These are phyloP conservation scores for Pammene fasciana DNA, from an alignment of 2,888 invertebrate genomes.

Conservation along the genomic window DNA sequence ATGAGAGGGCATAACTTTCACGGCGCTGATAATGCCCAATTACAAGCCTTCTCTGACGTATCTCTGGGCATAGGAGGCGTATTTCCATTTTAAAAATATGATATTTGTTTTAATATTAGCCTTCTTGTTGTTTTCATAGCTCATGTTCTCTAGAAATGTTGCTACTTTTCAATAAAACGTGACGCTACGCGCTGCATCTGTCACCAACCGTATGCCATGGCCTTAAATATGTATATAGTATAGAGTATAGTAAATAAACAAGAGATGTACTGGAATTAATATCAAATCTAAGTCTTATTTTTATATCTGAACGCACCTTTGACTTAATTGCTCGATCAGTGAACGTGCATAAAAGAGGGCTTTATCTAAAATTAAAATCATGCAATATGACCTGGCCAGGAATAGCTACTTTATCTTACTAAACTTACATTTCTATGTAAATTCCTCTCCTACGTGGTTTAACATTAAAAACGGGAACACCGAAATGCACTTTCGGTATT, in stretches of 20 bases:
- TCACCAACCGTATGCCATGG: too few relatives aligned
- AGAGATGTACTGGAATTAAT: too few relatives aligned
- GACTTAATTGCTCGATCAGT: conserved; percentile 24
- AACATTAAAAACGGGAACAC: conserved; percentile 32
- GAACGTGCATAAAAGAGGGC: conserved; percentile 24
- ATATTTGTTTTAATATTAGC: background rate
- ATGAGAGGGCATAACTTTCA: conserved; percentile 19
- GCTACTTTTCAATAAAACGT: too few relatives aligned
- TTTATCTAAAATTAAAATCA: conserved; percentile 37
- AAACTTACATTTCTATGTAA: conserved; percentile 29
- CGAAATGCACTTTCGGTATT: conserved; percentile 33
- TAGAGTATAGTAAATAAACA: too few relatives aligned
- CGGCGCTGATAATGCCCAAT: conserved; percentile 30
- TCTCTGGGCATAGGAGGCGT: background rate
- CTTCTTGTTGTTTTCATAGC: too few relatives aligned
- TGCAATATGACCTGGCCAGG: conserved; percentile 32
- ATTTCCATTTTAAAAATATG: background rate
- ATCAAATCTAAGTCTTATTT: too few relatives aligned
- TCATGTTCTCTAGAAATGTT: too few relatives aligned
- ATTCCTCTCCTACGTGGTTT: conserved; percentile 13
- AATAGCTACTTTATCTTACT: conserved; percentile 34
- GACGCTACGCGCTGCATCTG: too few relatives aligned
- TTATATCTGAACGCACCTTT: background rate
- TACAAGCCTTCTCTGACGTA: conserved; percentile 2
- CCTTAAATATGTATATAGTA: too few relatives aligned